phyloP scores from a whole-genome alignment of 1,140 invertebrate genomes.

The Wiebesia pumilae region DNA sequence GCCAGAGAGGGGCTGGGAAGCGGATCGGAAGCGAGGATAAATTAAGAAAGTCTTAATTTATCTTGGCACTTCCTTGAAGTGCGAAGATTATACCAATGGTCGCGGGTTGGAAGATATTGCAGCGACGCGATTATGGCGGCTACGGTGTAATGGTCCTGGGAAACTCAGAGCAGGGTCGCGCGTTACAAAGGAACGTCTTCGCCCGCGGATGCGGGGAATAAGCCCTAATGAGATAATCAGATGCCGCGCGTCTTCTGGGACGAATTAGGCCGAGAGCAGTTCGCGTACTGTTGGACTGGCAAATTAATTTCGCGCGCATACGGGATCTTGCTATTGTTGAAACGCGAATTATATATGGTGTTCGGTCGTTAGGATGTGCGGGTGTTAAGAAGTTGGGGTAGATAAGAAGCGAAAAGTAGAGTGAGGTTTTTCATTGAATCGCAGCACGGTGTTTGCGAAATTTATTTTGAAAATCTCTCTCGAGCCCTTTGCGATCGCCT shows the following conservation, averaged over 20 bases:
- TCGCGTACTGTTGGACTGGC: too few relatives aligned
- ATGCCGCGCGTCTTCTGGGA: too few relatives aligned
- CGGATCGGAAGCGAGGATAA: too few relatives aligned
- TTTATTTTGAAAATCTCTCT: neutral
- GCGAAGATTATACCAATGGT: slow-evolving; percentile 30
- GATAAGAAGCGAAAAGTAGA: too few relatives aligned
- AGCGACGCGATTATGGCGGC: neutral
- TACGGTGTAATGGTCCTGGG: neutral
- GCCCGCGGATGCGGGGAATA: neutral
- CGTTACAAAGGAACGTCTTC: neutral
- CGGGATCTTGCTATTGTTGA: neutral
- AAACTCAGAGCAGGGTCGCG: slow-evolving; percentile 44
- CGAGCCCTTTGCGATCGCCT: too few relatives aligned
- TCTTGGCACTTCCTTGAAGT: slow-evolving; percentile 37
- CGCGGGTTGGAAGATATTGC: too few relatives aligned
- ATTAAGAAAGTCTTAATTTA: neutral
- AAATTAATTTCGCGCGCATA: neutral
- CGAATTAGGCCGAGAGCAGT: too few relatives aligned
- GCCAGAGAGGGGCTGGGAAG: neutral
- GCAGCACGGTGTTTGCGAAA: neutral
- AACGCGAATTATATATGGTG: neutral
- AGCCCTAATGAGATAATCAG: too few relatives aligned
- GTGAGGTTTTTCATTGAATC: neutral
- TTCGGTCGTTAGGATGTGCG: neutral
- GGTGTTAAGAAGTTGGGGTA: too few relatives aligned